Conservation (phyloP, 1,140 invertebrate genomes). For the Neuroterus valhalla region DNA sequence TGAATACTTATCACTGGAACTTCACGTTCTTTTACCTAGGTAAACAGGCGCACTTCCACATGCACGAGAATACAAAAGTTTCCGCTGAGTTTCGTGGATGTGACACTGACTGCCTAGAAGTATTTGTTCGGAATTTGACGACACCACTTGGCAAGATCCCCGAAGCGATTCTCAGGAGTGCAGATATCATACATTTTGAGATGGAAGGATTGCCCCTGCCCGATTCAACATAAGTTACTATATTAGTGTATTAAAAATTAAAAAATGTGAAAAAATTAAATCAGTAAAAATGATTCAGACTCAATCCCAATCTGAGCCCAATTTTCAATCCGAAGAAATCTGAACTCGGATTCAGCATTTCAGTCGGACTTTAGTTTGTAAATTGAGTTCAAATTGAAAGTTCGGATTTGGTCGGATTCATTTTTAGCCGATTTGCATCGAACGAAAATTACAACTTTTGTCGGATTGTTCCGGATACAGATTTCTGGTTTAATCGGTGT, state of each 20-base stretch:
- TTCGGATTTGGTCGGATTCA: too few species aligned
- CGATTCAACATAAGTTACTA: not conserved
- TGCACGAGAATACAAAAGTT: conserved; percentile 70
- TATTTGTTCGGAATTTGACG: conserved; percentile 67
- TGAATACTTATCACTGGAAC: not conserved
- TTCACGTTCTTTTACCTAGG: conserved; percentile 53
- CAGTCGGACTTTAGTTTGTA: too few species aligned
- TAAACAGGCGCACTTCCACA: conserved; percentile 65
- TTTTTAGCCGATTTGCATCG: too few species aligned
- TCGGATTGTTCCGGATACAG: too few species aligned
- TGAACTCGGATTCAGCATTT: too few species aligned
- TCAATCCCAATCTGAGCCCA: too few species aligned
- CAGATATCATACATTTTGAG: conserved; percentile 66
- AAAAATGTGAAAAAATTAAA: not conserved
- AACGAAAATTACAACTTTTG: too few species aligned
- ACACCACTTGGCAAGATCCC: conserved; percentile 70
- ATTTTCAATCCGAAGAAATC: too few species aligned
- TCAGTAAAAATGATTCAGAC: not conserved
- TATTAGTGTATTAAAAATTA: not conserved
- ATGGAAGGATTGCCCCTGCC: conserved; percentile 43
- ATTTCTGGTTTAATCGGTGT: too few species aligned
- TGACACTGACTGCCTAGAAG: conserved; percentile 66
- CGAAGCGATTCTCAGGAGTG: conserved; percentile 67
- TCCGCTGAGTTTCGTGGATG: conserved; percentile 68
- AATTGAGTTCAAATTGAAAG: too few species aligned